These are phyloP conservation scores for Diglossa cyanea DNA, from an alignment of 2,797 vertebrate species.

Conservation along the genomic window DNA sequence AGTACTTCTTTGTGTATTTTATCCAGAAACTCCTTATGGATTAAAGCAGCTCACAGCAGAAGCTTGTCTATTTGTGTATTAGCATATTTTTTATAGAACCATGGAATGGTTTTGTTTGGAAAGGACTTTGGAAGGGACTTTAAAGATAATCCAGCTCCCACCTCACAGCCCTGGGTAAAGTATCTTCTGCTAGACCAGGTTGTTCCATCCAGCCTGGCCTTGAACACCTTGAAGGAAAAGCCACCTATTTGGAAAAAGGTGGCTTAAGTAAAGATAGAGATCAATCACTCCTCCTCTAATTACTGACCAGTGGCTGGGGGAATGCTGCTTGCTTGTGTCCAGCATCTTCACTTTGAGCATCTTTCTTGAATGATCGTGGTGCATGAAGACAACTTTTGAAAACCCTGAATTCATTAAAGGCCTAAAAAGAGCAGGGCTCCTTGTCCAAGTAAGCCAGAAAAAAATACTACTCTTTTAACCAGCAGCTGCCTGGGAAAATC, in stretches of 20 bases:
- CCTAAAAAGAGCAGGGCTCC: neutral
- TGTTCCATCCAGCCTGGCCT: neutral
- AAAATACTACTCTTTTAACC: neutral
- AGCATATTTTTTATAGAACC: neutral
- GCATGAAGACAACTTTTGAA: neutral
- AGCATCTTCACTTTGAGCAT: neutral
- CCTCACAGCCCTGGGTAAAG: fast-evolving
- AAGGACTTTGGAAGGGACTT: neutral
- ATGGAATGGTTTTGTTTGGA: neutral
- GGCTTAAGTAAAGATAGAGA: neutral
- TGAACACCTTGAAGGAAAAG: neutral
- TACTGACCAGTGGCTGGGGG: neutral
- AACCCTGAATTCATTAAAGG: neutral
- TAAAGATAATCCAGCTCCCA: neutral
- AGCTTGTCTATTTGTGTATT: neutral
- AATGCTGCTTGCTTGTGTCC: neutral
- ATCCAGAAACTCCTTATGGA: neutral
- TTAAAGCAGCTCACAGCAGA: neutral
- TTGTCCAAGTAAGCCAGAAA: neutral
- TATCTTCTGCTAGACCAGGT: neutral
- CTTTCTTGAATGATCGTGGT: neutral
- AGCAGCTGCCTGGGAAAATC: conserved; percentile 3
- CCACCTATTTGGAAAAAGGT: neutral
- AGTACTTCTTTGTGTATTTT: neutral
- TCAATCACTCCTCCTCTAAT: neutral